Evolutionary conservation across 2,113 vertebrate species (phyloP).

Genomic region (Cromileptes altivelis): DNA sequence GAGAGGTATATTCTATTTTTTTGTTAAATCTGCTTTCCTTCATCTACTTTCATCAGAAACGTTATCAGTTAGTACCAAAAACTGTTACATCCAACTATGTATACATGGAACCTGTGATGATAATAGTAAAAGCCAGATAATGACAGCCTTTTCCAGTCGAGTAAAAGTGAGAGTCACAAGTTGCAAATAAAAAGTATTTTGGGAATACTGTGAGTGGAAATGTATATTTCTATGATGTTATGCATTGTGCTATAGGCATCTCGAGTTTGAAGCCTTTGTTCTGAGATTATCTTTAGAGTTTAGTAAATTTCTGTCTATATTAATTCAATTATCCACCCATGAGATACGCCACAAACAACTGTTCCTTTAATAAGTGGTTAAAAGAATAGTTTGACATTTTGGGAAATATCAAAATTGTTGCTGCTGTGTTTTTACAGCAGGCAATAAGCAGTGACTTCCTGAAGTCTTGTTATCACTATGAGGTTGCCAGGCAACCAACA

Average conservation of each 20-base stretch:
- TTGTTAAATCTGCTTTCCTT: not conserved
- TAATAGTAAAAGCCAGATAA: not conserved
- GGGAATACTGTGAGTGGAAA: not conserved
- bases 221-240: not conserved
- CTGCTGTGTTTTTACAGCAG: not conserved
- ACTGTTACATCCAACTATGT: not conserved
- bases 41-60: not conserved
- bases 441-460: not conserved
- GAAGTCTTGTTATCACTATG: not conserved
- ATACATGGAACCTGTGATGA: not conserved
- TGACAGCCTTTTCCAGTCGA: conserved; percentile 15
- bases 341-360: not conserved
- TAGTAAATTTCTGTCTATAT: not conserved
- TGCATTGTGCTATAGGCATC: not conserved
- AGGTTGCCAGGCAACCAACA: not conserved
- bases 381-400: not conserved
- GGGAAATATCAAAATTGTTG: too few relatives aligned
- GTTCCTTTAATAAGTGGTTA: not conserved
- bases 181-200: not conserved
- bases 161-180: conserved; percentile 4
- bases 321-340: not conserved
- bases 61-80: not conserved
- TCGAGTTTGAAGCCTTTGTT: not conserved
- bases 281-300: not conserved
- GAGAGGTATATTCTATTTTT: not conserved